Base-by-base conservation (phyloP, 2,888 invertebrate species). In the Harpagoxenus sublaevis region DNA sequence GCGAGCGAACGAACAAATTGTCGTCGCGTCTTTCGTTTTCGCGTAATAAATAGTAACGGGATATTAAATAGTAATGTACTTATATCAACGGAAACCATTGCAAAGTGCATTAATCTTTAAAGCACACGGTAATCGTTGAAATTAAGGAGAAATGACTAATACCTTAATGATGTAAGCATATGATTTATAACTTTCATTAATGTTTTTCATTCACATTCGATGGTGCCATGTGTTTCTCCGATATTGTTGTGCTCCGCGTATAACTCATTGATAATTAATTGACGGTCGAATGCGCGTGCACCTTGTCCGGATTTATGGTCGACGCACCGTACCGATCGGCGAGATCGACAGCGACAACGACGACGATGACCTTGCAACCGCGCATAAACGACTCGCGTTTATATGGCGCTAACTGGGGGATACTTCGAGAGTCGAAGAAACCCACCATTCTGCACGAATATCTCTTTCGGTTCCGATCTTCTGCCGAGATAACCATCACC, bases 221-320 rank as follows among this genome's bases (percentile, higher is more conserved):
- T 8, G 35, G 9, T 18, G 35, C 12, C 9, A 55, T 10, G 35
- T 45, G 57, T 48, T 31, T 35, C 57, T 15, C 35, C 70, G 70
- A 45, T 57, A 35, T 28, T 70, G 10, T 48, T 55, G 35, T 35
- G 55, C 23, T 53, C 15, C 15, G 45, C 39, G 48, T 39, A 10
- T 28, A 71, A 45, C n/a, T 53, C 53, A 70, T 71, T 65, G 83
- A 51, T 57, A 84, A 86, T 86, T 87, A 87, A 89, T 89, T 73
- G 83, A n/a, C 70, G 68, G 53, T 15, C 39, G 74, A 89, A 87
- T 83, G 42, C 65, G 45, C 62, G 28, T 39, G 42, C 79, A 70
- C 55, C 84, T 83, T 70, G 53, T 23, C 39, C 39, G 68, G 83
- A 89, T 87, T 87, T 87, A 87, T 75, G 84, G 57, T 60, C 78